These are phyloP conservation scores for Synanthedon formicaeformis DNA, from an alignment of 2,888 invertebrate genomes.

Conservation along the genomic window DNA sequence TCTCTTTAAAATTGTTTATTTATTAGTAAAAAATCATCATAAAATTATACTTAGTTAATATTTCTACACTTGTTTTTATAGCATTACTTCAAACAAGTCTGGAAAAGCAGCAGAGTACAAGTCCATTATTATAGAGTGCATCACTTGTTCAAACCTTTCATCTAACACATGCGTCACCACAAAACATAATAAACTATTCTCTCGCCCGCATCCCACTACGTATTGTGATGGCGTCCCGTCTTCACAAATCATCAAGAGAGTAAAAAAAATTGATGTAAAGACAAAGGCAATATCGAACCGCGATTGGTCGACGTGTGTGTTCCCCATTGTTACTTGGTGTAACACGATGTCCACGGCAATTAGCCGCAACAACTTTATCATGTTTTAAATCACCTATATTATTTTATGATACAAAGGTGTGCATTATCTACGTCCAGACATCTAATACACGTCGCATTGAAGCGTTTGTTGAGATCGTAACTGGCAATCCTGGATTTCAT, in stretches of 20 bases:
- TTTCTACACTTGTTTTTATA: too few relatives aligned
- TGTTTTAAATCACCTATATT: conserved; percentile 7
- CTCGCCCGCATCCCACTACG: conserved; percentile 57
- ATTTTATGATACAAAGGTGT: conserved; percentile 12
- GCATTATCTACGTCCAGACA: conserved; percentile 16
- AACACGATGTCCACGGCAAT: conserved; percentile 28
- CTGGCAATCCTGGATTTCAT: not conserved
- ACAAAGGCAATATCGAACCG: conserved; percentile 47
- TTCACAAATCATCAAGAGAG: conserved; percentile 57
- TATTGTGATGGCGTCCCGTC: conserved; percentile 59
- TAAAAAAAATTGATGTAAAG: conserved; percentile 51
- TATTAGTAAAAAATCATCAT: too few relatives aligned
- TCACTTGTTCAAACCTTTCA: conserved; percentile 4
- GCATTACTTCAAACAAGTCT: too few relatives aligned
- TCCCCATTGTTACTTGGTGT: conserved; percentile 22
- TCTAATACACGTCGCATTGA: conserved; percentile 12
- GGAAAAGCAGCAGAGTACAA: not conserved
- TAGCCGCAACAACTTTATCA: conserved; percentile 41
- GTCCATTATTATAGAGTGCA: not conserved
- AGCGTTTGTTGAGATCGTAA: conserved; percentile 6
- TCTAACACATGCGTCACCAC: conserved; percentile 33
- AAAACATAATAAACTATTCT: conserved; percentile 58
- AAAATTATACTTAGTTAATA: too few relatives aligned
- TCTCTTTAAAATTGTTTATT: too few relatives aligned
- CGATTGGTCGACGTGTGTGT: conserved; percentile 63